These are phyloP conservation scores for Propithecus perrieri DNA, from an alignment of 2,797 vertebrate species.

Conservation along the genomic window DNA sequence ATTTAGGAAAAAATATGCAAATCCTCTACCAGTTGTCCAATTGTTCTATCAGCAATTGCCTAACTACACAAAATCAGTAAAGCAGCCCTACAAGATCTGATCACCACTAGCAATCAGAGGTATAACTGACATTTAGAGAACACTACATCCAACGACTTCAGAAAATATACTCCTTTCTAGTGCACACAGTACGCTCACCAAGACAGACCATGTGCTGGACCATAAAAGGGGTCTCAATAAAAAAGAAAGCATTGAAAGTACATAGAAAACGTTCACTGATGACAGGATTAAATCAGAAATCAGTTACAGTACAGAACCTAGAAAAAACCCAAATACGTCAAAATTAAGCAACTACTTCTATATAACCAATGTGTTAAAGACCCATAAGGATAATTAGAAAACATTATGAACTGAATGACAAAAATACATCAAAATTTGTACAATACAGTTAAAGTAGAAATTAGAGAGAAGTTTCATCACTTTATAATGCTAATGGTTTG, in stretches of 20 bases:
- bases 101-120: not conserved
- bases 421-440: not conserved
- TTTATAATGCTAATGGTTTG: not conserved
- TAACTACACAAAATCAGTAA: not conserved
- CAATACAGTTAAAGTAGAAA: not conserved
- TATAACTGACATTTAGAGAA: not conserved
- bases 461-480: not conserved
- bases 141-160: not conserved
- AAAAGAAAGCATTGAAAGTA: not conserved
- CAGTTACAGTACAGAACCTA: not conserved
- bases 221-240: not conserved
- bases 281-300: not conserved
- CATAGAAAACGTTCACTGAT: not conserved
- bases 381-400: not conserved
- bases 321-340: not conserved
- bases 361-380: not conserved
- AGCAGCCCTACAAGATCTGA: not conserved
- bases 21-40: not conserved
- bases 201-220: not conserved
- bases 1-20: not conserved
- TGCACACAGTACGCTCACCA: not conserved
- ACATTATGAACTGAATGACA: not conserved
- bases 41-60: not conserved
- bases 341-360: not conserved
- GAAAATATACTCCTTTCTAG: not conserved